Percentiles rank a stretch among this genome's conserved stretches.
phyloP scores from a whole-genome alignment of 1,140 invertebrate genomes.

The Bursaphelenchus mucronatus region DNA sequence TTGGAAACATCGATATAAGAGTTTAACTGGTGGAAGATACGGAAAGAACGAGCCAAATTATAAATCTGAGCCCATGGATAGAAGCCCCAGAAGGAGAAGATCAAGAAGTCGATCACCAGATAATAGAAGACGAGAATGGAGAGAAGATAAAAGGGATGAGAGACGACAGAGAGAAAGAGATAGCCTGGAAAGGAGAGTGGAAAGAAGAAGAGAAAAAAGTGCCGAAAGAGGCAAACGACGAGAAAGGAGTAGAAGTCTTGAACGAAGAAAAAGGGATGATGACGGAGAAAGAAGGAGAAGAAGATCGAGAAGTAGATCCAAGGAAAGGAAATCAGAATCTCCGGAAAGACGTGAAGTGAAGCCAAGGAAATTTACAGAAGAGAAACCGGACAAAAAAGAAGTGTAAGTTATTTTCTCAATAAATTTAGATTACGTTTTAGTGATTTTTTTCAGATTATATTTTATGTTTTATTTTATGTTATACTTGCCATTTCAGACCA shows the following conservation, averaged over 20 bases:
- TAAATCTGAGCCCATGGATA: constrained; percentile 16
- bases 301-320: too few species aligned
- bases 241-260: constrained; percentile 17
- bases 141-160: background rate
- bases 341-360: too few species aligned
- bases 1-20: constrained; percentile 52
- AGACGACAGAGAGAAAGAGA: constrained; percentile 10
- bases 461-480: too few species aligned
- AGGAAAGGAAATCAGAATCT: too few species aligned
- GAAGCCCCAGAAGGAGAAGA: constrained; percentile 21
- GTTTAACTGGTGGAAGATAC: constrained; percentile 51
- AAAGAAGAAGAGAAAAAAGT: constrained; percentile 17
- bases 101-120: background rate
- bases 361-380: too few species aligned
- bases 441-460: too few species aligned
- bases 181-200: constrained; percentile 13
- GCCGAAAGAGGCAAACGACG: constrained; percentile 24
- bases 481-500: constrained; percentile 22
- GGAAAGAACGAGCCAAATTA: constrained; percentile 41
- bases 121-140: background rate
- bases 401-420: too few species aligned
- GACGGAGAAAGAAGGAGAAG: too few species aligned
- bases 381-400: too few species aligned
- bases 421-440: too few species aligned
- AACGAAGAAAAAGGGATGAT: too few species aligned